Base-by-base conservation (phyloP, 2,797 vertebrate species). In the Merluccius polli region DNA sequence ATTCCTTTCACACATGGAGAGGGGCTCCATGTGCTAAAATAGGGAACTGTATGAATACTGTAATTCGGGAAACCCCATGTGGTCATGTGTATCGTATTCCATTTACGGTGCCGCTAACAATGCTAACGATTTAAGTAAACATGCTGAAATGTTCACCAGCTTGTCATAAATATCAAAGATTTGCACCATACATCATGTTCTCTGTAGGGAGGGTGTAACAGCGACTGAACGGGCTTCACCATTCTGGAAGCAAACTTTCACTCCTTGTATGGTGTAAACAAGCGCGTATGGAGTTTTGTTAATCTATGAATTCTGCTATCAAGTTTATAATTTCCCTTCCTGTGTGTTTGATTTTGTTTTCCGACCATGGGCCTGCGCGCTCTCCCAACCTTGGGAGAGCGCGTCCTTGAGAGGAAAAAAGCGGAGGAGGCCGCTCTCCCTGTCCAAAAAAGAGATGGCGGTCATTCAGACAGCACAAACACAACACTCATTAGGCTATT, bases 1-100 rank as follows among this genome's bases (percentile, higher is more conserved):
- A 90, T 91, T 89, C 91, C 89, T 83, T 93, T 93, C 91, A 92
- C 87, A 87, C 86, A 86, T 79, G 84, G 76, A 79, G n/a, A n/a
- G n/a, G n/a, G n/a, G 82, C 78, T 76, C 59, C 18, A n/a, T n/a
- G n/a, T 3, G 82, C 87, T 90, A 87, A 89, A 91, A 88, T 87
- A 87, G 88, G 90, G 84, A 82, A 79, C 82, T 67, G 77, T 81
- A 85, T 83, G 79, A 78, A 71, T 11, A 5, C 79, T 74, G 79
- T 72, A 83, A 71, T 71, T 83, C 44, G 71, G 88, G 86, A 86
- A 90, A 87, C 87, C 87, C 86, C 87, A 89, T 88, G 82, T 88
- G 86, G 82, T 88, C 82, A 78, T 77, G 80, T 86, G 89, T 87
- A 87, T 89, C 82, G 59, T 81, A 91, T 91, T 88, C 87, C 84